phyloP scores from a whole-genome alignment of 92 coral and sea anemone genomes.

The Parazoanthus darwini region DNA sequence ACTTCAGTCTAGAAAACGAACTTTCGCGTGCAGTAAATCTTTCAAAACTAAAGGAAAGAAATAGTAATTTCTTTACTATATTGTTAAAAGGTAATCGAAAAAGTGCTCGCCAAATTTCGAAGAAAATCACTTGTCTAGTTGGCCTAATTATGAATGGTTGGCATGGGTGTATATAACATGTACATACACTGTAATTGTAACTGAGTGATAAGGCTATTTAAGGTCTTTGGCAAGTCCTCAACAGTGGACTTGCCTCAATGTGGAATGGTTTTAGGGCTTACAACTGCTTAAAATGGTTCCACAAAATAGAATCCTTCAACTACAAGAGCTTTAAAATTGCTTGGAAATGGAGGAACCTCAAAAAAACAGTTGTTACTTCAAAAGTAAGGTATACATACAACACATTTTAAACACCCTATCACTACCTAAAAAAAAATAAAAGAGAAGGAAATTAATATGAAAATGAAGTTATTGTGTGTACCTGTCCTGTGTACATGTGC shows the following conservation, averaged over 20 bases:
- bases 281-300: too few species aligned
- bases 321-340: not conserved
- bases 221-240: not conserved
- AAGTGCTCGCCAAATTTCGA: not conserved
- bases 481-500: constrained; percentile 3
- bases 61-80: not conserved
- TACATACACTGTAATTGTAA: not conserved
- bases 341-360: not conserved
- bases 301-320: not conserved
- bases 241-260: constrained; percentile 1
- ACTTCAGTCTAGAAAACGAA: constrained; percentile 15
- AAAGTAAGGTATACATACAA: constrained; percentile 1
- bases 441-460: not conserved
- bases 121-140: not conserved
- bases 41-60: too few species aligned
- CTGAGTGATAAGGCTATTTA: constrained; percentile 9
- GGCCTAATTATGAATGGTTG: too few species aligned
- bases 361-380: constrained; percentile 14
- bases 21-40: not conserved
- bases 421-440: not conserved
- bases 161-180: not conserved
- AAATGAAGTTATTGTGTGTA: constrained; percentile 14
- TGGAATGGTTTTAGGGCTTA: constrained; percentile 6
- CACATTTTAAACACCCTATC: constrained; percentile 4
- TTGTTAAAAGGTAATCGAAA: constrained; percentile 4